Base-by-base conservation (phyloP, 1,140 invertebrate species). In the Lepidurus packardi region DNA sequence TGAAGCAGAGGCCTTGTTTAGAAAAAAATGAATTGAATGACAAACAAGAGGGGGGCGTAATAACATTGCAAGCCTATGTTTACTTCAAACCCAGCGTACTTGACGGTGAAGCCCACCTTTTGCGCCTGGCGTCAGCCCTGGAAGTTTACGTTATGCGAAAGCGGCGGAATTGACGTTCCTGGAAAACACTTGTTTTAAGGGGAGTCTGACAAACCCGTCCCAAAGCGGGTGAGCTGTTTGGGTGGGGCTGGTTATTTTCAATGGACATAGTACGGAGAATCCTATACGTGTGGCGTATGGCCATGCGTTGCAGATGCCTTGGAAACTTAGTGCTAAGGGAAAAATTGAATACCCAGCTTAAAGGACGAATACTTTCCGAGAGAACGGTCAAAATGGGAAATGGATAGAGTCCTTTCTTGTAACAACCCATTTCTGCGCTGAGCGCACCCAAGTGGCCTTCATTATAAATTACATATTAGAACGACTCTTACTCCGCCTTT, bases 191-290 rank as follows among this genome's bases (percentile, higher is more conserved):
- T 21, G 34, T 34, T 34, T 34, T 4, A 34, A 34, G 34, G 34
- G 34, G 34, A 4, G 34, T 34, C 34, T 3, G 34, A 34, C 3
- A 34, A 34, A 34, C 34, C 34, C 34, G 34, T 34, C 34, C 3
- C 34, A 34, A 4, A 34, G 34, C 34, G 1, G 34, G 34, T 34
- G 34, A 34, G 34, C 34, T 34, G 34, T 34, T 21, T n/a, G 53
- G 53, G 53, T n/a, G 53, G 53, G 21, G 21, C 53, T 65, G 10
- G 53, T 65, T 65, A 16, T 65, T 65, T 65, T 65, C n/a, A 65
- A 65, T 65, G 53, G 53, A 65, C 53, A 13, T n/a, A 65, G 53
- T 65, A 65, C 53, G 53, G 53, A 65, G 53, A 65, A 65, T n/a
- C 53, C 0, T 7, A 65, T 13, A 13, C 21, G 53, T 13, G n/a